Percentiles rank a stretch among this genome's conserved stretches.
Evolutionary conservation across 2,888 invertebrate species (phyloP).

Genomic region (Spodoptera picta): DNA sequence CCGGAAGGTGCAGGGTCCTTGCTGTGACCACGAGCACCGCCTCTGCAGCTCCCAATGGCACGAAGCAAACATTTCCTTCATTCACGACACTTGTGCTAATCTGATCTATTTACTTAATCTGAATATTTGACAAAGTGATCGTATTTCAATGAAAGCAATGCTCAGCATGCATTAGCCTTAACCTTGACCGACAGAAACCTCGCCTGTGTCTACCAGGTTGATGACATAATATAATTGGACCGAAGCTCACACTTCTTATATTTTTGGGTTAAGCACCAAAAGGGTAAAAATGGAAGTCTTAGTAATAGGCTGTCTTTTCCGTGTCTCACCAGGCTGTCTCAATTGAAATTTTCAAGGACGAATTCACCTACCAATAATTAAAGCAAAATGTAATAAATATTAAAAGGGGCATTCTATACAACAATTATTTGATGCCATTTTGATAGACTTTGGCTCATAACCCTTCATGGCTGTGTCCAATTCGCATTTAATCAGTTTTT

Average conservation of each 20-base stretch:
- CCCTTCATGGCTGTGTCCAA: too few relatives aligned
- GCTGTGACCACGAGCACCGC: slow-evolving; percentile 56
- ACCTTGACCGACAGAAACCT: slow-evolving; percentile 23
- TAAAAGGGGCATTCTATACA: too few relatives aligned
- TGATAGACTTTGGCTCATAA: too few relatives aligned
- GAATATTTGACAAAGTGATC: neutral
- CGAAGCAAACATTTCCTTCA: slow-evolving; percentile 38
- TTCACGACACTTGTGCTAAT: slow-evolving; percentile 11
- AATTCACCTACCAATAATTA: neutral
- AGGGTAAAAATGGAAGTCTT: too few relatives aligned
- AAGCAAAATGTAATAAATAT: too few relatives aligned
- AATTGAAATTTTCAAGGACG: neutral
- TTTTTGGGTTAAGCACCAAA: neutral
- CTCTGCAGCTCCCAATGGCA: slow-evolving; percentile 35
- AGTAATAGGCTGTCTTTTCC: too few relatives aligned
- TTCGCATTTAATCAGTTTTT: too few relatives aligned
- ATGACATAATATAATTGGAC: slow-evolving; percentile 17
- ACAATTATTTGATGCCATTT: too few relatives aligned
- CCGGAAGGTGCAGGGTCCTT: slow-evolving; percentile 73
- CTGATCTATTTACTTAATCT: neutral
- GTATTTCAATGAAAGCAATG: slow-evolving; percentile 20
- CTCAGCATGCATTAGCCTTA: slow-evolving; percentile 16
- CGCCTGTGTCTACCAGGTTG: slow-evolving; percentile 7
- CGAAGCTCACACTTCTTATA: neutral
- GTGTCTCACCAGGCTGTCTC: too few relatives aligned